phyloP scores from a whole-genome alignment of 2,113 vertebrate species.

The Microtus montanus region DNA sequence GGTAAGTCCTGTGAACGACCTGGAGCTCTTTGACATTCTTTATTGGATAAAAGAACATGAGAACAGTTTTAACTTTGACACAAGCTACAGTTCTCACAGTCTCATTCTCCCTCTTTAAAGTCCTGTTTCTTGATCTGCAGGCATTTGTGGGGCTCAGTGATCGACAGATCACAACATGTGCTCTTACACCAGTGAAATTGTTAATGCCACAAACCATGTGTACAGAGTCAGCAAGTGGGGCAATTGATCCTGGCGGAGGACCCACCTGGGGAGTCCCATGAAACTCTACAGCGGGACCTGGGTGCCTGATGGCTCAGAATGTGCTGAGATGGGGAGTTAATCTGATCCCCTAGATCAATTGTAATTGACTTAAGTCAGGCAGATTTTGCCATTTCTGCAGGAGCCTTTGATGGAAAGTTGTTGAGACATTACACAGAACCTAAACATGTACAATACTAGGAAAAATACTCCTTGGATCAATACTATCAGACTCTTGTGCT shows the following conservation, averaged over 20 bases:
- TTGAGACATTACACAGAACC: slow-evolving; percentile 28
- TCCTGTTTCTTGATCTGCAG: background rate
- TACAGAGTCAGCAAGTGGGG: fast-evolving
- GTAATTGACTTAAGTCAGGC: slow-evolving; percentile 62
- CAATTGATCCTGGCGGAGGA: background rate
- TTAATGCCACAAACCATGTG: fast-evolving
- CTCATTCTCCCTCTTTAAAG: background rate
- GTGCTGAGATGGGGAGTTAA: slow-evolving; percentile 64
- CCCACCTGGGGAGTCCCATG: background rate
- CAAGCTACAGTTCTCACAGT: background rate
- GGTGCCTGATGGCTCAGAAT: background rate
- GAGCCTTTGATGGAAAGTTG: slow-evolving; percentile 65
- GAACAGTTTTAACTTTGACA: background rate
- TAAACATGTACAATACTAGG: background rate
- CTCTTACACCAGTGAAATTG: background rate
- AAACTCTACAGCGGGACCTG: background rate
- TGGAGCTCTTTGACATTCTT: background rate
- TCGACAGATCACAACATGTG: background rate
- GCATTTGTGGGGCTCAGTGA: background rate
- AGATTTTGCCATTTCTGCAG: slow-evolving; percentile 58
- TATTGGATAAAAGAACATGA: background rate
- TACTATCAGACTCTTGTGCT: background rate
- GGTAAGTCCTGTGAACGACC: background rate
- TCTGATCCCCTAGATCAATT: slow-evolving; percentile 52
- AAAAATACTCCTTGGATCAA: background rate